Evolutionary conservation across 2,888 invertebrate genomes (phyloP).

Genomic region (Adineta ricciae): DNA sequence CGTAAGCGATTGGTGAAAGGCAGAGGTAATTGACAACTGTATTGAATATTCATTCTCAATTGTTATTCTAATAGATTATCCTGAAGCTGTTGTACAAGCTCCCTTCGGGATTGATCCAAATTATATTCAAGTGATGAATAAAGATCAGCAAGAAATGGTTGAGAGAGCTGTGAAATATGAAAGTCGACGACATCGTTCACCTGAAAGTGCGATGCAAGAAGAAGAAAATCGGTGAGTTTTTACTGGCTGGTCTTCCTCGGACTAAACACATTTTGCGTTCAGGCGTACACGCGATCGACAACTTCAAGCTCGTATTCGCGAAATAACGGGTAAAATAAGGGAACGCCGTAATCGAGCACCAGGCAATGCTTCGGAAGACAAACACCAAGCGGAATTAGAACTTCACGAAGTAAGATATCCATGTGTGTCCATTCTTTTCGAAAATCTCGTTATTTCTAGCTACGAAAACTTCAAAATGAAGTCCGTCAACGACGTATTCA

Average conservation of each 20-base stretch:
- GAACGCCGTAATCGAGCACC: slow-evolving; percentile 43
- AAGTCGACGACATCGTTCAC: slow-evolving; percentile 1
- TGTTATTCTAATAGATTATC: slow-evolving; percentile 37
- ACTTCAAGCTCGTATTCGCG: slow-evolving; percentile 42
- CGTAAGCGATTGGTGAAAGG: slow-evolving; percentile 5
- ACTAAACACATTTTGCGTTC: neutral
- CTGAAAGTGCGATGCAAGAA: neutral
- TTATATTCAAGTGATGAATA: slow-evolving; percentile 41
- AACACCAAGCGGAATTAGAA: slow-evolving; percentile 1
- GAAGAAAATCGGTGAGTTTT: neutral
- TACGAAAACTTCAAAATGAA: neutral
- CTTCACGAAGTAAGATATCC: neutral
- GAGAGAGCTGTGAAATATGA: neutral
- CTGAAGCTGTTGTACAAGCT: slow-evolving; percentile 42
- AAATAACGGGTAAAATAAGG: slow-evolving; percentile 43
- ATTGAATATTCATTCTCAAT: neutral
- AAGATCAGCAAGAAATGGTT: slow-evolving; percentile 40
- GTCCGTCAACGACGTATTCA: neutral
- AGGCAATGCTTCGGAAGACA: slow-evolving; percentile 45
- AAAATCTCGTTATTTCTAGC: neutral
- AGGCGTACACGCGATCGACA: slow-evolving; percentile 42
- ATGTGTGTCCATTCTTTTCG: neutral
- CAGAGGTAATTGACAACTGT: neutral
- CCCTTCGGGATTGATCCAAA: slow-evolving; percentile 44
- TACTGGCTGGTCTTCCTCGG: too few species aligned